A percentile compares a stretch with the other conserved stretches of the same genome.
These are phyloP conservation scores for Drosophila ambigua DNA, from an alignment of 1,140 invertebrate genomes.

Conservation along the genomic window DNA sequence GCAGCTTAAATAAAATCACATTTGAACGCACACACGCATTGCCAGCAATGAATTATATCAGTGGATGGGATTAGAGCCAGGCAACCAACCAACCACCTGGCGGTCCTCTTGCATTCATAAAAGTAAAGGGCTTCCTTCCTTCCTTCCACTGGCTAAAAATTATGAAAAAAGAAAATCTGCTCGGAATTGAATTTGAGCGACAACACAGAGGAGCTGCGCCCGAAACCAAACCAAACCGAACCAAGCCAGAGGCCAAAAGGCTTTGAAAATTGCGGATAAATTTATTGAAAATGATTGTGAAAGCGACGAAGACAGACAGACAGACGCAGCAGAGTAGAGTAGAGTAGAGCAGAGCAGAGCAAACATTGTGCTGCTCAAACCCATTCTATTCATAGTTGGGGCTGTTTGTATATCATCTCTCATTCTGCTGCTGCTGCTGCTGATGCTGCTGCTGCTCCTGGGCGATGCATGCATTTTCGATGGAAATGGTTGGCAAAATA, in stretches of 20 bases:
- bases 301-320: slow-evolving; percentile 14
- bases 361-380: slow-evolving; percentile 29
- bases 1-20: slow-evolving; percentile 59
- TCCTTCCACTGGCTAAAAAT: slow-evolving; percentile 27
- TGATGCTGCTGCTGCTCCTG: slow-evolving; percentile 34
- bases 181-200: slow-evolving; percentile 57
- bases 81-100: slow-evolving; percentile 3
- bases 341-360: slow-evolving; percentile 4
- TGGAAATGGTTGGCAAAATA: slow-evolving; percentile 47
- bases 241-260: neutral
- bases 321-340: neutral
- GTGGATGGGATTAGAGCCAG: slow-evolving; percentile 31
- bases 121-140: slow-evolving; percentile 1
- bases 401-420: slow-evolving; percentile 37
- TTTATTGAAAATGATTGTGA: slow-evolving; percentile 79
- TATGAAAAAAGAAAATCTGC: slow-evolving; percentile 51
- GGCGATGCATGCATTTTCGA: slow-evolving; percentile 52
- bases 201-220: slow-evolving; percentile 22
- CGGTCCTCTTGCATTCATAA: no score
- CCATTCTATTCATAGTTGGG: slow-evolving; percentile 7
- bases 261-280: slow-evolving; percentile 65
- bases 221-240: neutral
- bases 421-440: slow-evolving; percentile 9
- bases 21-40: slow-evolving; percentile 28
- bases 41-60: slow-evolving; percentile 34